Evolutionary conservation across 2,797 vertebrate species (phyloP).

Genomic region (Setipinna tenuifilis): DNA sequence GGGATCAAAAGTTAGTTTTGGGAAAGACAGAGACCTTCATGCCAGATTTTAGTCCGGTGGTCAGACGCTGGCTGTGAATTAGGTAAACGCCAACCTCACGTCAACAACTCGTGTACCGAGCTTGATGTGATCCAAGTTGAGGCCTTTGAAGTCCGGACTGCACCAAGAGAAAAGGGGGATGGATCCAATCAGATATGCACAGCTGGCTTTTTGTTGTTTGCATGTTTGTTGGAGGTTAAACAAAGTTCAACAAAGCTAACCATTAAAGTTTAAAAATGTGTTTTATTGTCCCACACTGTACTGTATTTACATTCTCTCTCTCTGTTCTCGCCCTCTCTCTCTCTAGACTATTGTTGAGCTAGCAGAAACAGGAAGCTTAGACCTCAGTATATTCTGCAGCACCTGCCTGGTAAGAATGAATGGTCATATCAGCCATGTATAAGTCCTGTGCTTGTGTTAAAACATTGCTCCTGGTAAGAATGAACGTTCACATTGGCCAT

Average conservation of each 20-base stretch:
- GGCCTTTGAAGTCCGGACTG: not conserved
- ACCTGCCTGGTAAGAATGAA: constrained; percentile 92
- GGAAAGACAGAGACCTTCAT: not conserved
- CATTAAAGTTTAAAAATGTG: not conserved
- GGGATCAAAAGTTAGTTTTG: not conserved
- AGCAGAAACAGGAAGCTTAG: constrained; percentile 96
- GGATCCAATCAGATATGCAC: not conserved
- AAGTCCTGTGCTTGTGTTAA: too few species aligned
- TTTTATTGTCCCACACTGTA: too few species aligned
- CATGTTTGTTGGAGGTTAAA: not conserved
- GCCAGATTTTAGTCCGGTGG: not conserved
- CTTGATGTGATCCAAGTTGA: not conserved
- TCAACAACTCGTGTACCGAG: not conserved
- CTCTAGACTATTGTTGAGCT: constrained; percentile 95
- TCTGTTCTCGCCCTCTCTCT: not conserved
- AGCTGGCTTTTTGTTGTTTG: not conserved
- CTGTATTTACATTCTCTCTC: not conserved
- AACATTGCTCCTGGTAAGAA: constrained; percentile 81
- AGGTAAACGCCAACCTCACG: not conserved
- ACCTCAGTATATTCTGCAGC: constrained; percentile 99
- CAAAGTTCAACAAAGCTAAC: not conserved
- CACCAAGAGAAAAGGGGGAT: not conserved
- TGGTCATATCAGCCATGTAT: constrained; percentile 38
- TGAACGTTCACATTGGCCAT: constrained; percentile 42
- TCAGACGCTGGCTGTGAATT: not conserved